Conservation (phyloP, 2,888 invertebrate species). For the Shargacucullia verbasci region DNA sequence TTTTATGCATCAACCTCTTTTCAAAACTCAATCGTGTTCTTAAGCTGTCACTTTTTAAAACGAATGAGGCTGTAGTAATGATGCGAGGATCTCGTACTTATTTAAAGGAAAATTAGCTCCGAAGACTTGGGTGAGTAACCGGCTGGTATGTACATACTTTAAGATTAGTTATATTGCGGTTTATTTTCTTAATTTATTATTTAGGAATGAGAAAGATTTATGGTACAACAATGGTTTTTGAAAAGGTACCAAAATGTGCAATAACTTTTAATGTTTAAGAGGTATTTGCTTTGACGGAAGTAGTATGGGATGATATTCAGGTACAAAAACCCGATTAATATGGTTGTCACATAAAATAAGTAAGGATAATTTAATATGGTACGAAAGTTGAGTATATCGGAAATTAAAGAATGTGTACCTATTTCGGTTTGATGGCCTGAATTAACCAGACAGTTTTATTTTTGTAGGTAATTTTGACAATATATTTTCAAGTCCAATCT, state of each 20-base stretch:
- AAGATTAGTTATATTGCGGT: conserved; percentile 28
- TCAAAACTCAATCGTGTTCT: conserved; percentile 6
- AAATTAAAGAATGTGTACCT: conserved; percentile 7
- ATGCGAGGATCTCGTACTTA: conserved; percentile 11
- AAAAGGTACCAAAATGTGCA: conserved; percentile 6
- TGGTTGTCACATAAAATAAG: conserved; percentile 27
- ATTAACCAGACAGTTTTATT: too few relatives aligned
- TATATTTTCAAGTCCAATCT: too few relatives aligned
- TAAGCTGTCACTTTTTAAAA: conserved; percentile 26
- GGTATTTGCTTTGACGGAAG: conserved; percentile 39
- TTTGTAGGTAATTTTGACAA: too few relatives aligned
- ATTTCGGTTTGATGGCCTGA: too few relatives aligned
- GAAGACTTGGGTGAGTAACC: conserved; percentile 19
- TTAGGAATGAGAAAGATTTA: conserved; percentile 34
- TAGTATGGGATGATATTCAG: conserved; percentile 30
- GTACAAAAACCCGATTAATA: conserved; percentile 19
- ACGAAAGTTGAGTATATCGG: conserved; percentile 14
- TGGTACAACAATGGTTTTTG: conserved; percentile 8
- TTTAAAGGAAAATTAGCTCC: conserved; percentile 7
- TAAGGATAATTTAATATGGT: conserved; percentile 37
- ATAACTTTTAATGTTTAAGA: conserved; percentile 11
- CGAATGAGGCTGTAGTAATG: conserved; percentile 13
- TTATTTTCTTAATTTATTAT: conserved; percentile 26
- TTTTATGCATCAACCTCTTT: not conserved
- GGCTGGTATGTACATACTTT: conserved; percentile 4